phyloP scores from a whole-genome alignment of 1,140 invertebrate species.

The Cheumatopsyche charites region DNA sequence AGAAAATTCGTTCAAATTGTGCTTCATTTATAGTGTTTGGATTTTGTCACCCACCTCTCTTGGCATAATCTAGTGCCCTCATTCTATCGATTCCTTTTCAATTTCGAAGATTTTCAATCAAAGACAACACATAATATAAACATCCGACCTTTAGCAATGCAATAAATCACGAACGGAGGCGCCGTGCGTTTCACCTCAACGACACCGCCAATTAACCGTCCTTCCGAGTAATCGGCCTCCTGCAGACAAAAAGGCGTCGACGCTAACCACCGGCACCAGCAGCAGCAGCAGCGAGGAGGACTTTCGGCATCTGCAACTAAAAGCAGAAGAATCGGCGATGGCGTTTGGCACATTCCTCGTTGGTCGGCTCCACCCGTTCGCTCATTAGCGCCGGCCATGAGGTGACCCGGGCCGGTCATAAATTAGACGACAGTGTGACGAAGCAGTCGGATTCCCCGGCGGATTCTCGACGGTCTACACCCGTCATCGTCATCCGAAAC shows the following conservation, averaged over 20 bases:
- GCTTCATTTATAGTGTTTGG: too few relatives aligned
- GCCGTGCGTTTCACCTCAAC: too few relatives aligned
- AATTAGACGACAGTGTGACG: slow-evolving; percentile 44
- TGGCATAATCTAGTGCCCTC: too few relatives aligned
- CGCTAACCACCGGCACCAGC: too few relatives aligned
- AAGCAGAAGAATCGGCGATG: neutral
- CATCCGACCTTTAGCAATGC: too few relatives aligned
- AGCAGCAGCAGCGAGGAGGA: slow-evolving; percentile 22
- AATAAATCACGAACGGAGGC: too few relatives aligned
- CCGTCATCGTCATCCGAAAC: slow-evolving; percentile 3
- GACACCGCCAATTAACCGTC: neutral
- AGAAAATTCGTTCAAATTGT: too few relatives aligned
- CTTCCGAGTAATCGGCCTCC: slow-evolving; percentile 32
- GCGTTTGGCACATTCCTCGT: slow-evolving; percentile 36
- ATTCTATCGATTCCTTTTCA: too few relatives aligned
- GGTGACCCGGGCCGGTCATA: slow-evolving; percentile 47
- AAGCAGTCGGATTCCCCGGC: slow-evolving; percentile 40
- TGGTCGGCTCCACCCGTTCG: slow-evolving; percentile 24
- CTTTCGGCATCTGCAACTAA: slow-evolving; percentile 30
- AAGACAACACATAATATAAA: neutral
- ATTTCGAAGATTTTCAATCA: too few relatives aligned
- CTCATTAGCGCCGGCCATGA: slow-evolving; percentile 47
- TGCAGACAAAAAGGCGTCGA: slow-evolving; percentile 38
- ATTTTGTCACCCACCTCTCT: too few relatives aligned
- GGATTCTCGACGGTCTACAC: slow-evolving; percentile 8